Evolutionary conservation across 1,140 invertebrate genomes (phyloP).

Genomic region (Arctopsyche grandis): DNA sequence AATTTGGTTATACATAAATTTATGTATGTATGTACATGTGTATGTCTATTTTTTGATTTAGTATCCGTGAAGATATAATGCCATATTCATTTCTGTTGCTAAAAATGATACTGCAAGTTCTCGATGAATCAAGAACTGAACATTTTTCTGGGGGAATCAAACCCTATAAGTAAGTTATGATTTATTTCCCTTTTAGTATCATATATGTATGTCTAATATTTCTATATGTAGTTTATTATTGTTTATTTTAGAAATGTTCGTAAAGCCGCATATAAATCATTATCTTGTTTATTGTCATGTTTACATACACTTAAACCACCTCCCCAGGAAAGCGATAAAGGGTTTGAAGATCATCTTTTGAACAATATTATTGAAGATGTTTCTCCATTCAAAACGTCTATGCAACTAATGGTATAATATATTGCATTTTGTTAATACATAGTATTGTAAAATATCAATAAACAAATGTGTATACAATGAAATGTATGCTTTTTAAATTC

Average conservation of each 20-base stretch:
- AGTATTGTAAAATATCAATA: background rate
- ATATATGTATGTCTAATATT: background rate
- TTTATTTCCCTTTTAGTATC: conserved; percentile 12
- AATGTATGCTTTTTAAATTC: background rate
- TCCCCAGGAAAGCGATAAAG: conserved; percentile 38
- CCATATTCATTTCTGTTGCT: conserved; percentile 43
- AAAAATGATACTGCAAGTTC: conserved; percentile 45
- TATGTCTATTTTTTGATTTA: conserved; percentile 27
- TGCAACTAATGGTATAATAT: conserved; percentile 42
- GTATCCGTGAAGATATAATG: conserved; percentile 39
- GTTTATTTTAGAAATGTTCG: conserved; percentile 40
- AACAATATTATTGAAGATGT: conserved; percentile 44
- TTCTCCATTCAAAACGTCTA: conserved; percentile 22
- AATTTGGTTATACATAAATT: too few species aligned
- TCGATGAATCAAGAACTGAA: conserved; percentile 42
- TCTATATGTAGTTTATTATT: background rate
- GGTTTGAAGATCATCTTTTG: conserved; percentile 47
- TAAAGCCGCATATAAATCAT: conserved; percentile 43
- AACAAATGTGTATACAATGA: background rate
- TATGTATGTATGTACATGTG: too few species aligned
- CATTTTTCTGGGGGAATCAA: conserved; percentile 36
- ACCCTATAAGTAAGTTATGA: conserved; percentile 45
- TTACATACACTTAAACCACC: conserved; percentile 47
- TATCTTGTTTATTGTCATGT: conserved; percentile 32
- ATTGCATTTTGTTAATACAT: background rate